Evolutionary conservation across 2,888 invertebrate species (phyloP).

Genomic region (Orchesella flavescens): DNA sequence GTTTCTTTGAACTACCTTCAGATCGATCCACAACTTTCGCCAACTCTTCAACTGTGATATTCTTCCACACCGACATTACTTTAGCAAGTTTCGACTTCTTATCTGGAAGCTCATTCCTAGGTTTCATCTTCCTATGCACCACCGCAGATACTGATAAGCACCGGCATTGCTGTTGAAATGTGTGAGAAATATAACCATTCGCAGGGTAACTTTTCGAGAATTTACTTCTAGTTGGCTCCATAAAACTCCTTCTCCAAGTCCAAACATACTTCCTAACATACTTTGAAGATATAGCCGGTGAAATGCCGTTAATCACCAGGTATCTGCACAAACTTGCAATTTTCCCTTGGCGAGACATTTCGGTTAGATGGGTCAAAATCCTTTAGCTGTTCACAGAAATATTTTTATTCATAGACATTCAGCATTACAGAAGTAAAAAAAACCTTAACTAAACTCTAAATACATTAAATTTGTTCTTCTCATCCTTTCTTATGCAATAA

Average conservation of each 20-base stretch:
- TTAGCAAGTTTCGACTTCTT: conserved; percentile 69
- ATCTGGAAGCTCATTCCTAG: conserved; percentile 20
- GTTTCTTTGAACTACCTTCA: conserved; percentile 76
- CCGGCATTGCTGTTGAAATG: conserved; percentile 10
- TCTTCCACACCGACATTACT: conserved; percentile 83
- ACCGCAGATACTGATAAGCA: neutral
- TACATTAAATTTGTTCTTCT: neutral
- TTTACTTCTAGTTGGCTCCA: neutral
- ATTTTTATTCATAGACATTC: no score
- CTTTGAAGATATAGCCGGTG: neutral
- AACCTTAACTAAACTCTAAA: no score
- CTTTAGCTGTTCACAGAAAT: no score
- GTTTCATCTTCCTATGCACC: neutral
- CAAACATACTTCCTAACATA: conserved; percentile 25
- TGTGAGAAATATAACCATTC: neutral
- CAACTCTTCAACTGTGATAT: conserved; percentile 86
- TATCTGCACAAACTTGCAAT: conserved; percentile 21
- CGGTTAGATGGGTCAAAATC: neutral
- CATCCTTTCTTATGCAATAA: neutral
- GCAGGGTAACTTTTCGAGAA: neutral
- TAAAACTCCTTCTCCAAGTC: conserved; percentile 45
- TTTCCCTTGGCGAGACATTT: conserved; percentile 27
- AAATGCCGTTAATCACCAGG: neutral
- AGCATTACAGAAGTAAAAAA: neutral
- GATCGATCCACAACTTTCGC: conserved; percentile 80